Percentiles rank a stretch among this genome's conserved stretches.
These are phyloP conservation scores for Hylyphantes graminicola DNA, from an alignment of 1,140 invertebrate species.

Conservation along the genomic window DNA sequence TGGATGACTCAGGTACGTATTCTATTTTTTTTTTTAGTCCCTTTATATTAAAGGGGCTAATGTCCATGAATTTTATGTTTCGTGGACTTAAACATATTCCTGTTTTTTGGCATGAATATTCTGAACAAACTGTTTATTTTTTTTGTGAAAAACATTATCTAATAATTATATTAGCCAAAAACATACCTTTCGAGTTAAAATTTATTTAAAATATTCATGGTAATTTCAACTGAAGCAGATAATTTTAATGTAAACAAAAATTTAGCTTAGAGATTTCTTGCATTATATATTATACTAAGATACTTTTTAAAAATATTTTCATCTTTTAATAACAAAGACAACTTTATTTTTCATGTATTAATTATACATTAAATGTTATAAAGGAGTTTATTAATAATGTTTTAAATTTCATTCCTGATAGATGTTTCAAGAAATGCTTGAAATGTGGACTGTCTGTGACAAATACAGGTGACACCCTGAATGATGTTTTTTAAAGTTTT, in stretches of 20 bases:
- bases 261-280: too few relatives aligned
- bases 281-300: too few relatives aligned
- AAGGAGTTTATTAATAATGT: background rate
- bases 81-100: too few relatives aligned
- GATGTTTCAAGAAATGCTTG: conserved; percentile 82
- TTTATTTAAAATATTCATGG: too few relatives aligned
- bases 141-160: background rate
- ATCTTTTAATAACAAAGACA: too few relatives aligned
- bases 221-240: too few relatives aligned
- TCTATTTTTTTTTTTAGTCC: background rate
- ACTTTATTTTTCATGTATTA: too few relatives aligned
- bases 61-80: too few relatives aligned
- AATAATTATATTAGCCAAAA: too few relatives aligned
- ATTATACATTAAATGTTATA: background rate
- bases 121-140: background rate
- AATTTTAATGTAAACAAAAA: too few relatives aligned
- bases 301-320: too few relatives aligned
- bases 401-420: conserved; percentile 64
- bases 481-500: conserved; percentile 20
- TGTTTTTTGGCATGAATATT: background rate
- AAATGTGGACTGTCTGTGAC: conserved; percentile 83
- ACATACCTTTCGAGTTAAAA: too few relatives aligned
- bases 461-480: conserved; percentile 63
- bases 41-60: background rate
- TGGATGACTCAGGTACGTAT: conserved; percentile 83